phyloP scores from a whole-genome alignment of 1,140 invertebrate species.

The Luehdorfia chinensis region DNA sequence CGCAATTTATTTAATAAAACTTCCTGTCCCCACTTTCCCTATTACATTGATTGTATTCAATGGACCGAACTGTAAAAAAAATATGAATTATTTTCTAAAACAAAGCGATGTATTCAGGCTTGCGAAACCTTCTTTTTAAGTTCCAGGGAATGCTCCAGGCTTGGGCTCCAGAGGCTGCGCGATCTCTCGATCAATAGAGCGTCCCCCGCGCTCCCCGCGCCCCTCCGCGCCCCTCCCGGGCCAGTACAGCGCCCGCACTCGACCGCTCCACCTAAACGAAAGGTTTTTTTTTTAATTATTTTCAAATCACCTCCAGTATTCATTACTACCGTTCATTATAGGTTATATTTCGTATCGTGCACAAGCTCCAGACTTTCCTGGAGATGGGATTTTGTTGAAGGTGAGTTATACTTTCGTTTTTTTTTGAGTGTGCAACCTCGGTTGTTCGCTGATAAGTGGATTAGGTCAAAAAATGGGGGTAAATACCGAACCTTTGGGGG shows the following conservation, averaged over 20 bases:
- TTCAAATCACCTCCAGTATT: slow-evolving; percentile 36
- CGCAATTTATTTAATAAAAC: no score
- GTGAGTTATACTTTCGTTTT: slow-evolving; percentile 31
- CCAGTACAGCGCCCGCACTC: slow-evolving; percentile 45
- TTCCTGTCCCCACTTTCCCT: no score
- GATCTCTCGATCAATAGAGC: slow-evolving; percentile 44
- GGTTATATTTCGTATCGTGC: slow-evolving; percentile 23
- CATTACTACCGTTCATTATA: slow-evolving; percentile 25
- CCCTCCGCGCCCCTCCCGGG: slow-evolving; percentile 34
- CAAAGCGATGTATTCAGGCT: no score
- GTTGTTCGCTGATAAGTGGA: not conserved
- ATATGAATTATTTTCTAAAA: no score
- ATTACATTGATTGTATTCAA: no score
- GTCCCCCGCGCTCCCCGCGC: slow-evolving; percentile 15
- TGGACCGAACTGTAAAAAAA: no score
- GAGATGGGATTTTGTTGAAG: slow-evolving; percentile 55
- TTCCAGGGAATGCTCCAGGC: slow-evolving; percentile 9
- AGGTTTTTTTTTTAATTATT: slow-evolving; percentile 37
- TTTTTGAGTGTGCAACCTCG: no score
- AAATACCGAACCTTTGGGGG: no score
- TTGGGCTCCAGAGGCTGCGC: slow-evolving; percentile 35
- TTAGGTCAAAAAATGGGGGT: not conserved
- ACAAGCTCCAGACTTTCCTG: slow-evolving; percentile 41
- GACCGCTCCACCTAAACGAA: slow-evolving; percentile 29
- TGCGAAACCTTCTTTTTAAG: no score